Conservation (phyloP, 2,888 invertebrate species). For the Eupsilia transversa region DNA sequence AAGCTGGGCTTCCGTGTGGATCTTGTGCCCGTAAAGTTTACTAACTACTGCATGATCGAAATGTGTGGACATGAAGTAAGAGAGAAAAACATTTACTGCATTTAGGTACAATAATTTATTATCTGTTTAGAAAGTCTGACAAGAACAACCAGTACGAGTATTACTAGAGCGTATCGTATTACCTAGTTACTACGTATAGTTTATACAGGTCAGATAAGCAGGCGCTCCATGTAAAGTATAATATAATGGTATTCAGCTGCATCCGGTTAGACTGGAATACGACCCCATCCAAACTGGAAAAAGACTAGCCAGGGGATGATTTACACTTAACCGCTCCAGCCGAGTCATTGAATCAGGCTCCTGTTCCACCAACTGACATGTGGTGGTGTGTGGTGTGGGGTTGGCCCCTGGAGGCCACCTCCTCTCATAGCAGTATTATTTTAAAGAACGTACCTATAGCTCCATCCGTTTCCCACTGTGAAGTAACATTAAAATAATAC, state of each 20-base stretch:
- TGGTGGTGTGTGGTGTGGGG: too few species aligned
- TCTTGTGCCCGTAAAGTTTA: slow-evolving; percentile 37
- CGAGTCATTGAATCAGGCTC: not conserved
- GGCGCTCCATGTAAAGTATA: not conserved
- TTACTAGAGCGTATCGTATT: not conserved
- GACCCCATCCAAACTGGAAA: not conserved
- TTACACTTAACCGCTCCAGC: not conserved
- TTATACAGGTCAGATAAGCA: not conserved
- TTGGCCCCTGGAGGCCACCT: accelerated
- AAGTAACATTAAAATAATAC: not conserved
- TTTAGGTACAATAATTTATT: not conserved
- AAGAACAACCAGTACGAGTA: too few species aligned
- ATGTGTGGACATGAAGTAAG: slow-evolving; percentile 66
- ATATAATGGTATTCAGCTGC: not conserved
- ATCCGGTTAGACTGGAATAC: not conserved
- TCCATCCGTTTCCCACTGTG: not conserved
- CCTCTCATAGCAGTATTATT: not conserved
- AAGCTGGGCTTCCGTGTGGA: slow-evolving; percentile 46
- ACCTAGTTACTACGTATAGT: not conserved
- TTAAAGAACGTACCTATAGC: too few species aligned
- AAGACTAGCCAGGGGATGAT: not conserved
- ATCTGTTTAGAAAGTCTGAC: not conserved
- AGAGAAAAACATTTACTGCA: not conserved
- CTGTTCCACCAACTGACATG: not conserved
- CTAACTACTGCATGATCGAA: slow-evolving; percentile 55